These are phyloP conservation scores for Teleogryllus oceanicus DNA, from an alignment of 2,888 invertebrate genomes.

Conservation along the genomic window DNA sequence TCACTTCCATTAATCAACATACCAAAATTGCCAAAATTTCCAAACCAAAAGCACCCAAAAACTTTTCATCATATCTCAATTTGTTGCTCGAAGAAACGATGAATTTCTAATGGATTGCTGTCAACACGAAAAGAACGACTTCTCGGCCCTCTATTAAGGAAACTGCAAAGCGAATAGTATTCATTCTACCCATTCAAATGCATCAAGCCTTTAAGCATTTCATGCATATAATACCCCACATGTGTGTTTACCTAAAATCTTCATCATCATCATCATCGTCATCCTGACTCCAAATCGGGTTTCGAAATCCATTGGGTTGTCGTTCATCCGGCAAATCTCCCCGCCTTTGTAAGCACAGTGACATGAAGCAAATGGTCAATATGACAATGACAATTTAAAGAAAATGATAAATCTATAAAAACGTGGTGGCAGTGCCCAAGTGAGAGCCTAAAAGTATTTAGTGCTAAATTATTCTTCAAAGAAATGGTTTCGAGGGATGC, in stretches of 20 bases:
- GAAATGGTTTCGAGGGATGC: background rate
- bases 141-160: background rate
- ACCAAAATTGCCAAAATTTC: background rate
- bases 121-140: constrained; percentile 53
- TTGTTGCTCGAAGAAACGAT: constrained; percentile 59
- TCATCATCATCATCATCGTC: constrained; percentile 49
- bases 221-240: background rate
- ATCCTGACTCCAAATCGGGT: constrained; percentile 46
- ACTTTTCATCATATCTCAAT: constrained; percentile 54
- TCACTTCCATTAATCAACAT: background rate
- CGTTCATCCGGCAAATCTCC: background rate
- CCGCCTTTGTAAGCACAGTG: no score
- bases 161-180: no score
- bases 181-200: background rate
- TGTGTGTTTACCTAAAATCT: constrained; percentile 38
- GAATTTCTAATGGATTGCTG: constrained; percentile 58
- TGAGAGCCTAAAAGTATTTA: no score
- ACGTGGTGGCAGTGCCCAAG: no score
- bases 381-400: no score
- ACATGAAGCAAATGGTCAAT: no score
- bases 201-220: background rate
- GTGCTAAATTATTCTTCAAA: background rate
- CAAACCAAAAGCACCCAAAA: constrained; percentile 10
- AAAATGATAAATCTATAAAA: no score
- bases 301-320: constrained; percentile 45